Conservation (phyloP, 2,888 invertebrate genomes). For the Rotaria macrura region DNA sequence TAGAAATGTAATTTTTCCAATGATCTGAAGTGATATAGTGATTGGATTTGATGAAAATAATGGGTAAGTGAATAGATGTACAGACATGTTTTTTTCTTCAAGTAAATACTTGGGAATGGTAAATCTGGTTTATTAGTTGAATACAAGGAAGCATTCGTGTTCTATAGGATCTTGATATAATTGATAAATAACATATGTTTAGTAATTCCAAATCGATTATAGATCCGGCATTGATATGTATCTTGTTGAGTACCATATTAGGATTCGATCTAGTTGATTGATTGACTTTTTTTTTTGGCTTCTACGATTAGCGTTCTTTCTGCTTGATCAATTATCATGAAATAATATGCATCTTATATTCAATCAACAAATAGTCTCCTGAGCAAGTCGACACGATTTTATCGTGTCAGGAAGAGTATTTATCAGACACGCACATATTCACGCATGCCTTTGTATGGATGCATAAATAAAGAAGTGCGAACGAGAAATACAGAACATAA, state of each 20-base stretch:
- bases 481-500: neutral
- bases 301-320: neutral
- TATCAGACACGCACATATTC: neutral
- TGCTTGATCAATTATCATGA: neutral
- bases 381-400: neutral
- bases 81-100: neutral
- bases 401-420: neutral
- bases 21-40: too few relatives aligned
- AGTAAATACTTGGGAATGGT: neutral
- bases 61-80: neutral
- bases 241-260: neutral
- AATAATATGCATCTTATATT: neutral
- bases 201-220: neutral
- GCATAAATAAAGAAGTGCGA: neutral
- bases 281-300: neutral
- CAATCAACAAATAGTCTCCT: neutral
- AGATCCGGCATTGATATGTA: neutral
- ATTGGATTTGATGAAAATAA: neutral
- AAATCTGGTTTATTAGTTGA: neutral
- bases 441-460: neutral
- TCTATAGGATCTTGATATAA: neutral
- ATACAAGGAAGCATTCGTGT: neutral
- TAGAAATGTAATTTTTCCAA: too few relatives aligned
- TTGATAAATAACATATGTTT: neutral
- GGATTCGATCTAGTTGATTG: neutral